These are phyloP conservation scores for Aselliscus stoliczkanus DNA, from an alignment of 2,797 vertebrate genomes.

Conservation along the genomic window DNA sequence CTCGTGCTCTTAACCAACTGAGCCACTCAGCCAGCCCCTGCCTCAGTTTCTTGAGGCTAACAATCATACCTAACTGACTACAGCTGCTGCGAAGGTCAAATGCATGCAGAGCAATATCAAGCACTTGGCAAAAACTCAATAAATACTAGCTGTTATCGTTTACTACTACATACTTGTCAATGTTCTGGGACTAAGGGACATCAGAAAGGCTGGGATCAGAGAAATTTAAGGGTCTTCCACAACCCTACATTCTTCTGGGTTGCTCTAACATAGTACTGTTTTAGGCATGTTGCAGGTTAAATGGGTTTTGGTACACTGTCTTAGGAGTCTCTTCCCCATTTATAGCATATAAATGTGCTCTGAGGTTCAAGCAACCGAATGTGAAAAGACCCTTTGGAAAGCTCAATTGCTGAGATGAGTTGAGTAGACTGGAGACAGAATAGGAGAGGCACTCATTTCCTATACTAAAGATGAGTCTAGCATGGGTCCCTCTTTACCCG, in stretches of 20 bases:
- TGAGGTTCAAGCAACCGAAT: neutral
- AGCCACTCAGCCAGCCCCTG: too few relatives aligned
- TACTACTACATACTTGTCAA: neutral
- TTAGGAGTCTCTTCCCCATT: neutral
- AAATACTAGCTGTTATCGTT: neutral
- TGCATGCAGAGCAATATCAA: neutral
- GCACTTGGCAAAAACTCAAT: neutral
- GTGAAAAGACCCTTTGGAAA: neutral
- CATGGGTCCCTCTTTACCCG: neutral
- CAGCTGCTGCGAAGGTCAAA: neutral
- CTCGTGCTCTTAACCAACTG: too few relatives aligned
- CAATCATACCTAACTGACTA: neutral
- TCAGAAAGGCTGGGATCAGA: neutral
- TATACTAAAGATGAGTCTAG: neutral
- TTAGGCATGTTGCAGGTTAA: neutral
- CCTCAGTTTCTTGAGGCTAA: neutral
- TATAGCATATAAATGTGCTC: neutral
- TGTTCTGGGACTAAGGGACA: neutral
- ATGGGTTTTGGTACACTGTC: neutral
- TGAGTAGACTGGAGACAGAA: neutral
- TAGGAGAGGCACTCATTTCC: neutral
- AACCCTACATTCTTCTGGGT: neutral
- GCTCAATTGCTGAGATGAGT: neutral
- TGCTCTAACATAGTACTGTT: neutral
- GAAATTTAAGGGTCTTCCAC: neutral